A percentile compares a stretch with the other conserved stretches of the same genome.
Evolutionary conservation across 64 coral and sea anemone species (phyloP).

Genomic region (Stichodactyla mertensii): DNA sequence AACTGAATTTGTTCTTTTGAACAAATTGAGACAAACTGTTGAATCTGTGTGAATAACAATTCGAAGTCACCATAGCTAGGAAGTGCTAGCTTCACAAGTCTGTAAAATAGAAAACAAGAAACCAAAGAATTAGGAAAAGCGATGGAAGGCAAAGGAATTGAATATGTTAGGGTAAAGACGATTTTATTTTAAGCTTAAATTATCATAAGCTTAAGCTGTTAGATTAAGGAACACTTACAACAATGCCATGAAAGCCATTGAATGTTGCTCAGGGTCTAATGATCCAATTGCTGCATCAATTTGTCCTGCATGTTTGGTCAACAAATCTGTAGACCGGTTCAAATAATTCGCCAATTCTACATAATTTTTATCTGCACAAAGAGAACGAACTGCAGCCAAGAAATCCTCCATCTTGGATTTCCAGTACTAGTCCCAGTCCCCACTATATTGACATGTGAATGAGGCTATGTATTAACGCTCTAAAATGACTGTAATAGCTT

Average conservation of each 20-base stretch:
- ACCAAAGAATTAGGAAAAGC: neutral
- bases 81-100: slow-evolving; percentile 78
- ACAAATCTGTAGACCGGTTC: slow-evolving; percentile 80
- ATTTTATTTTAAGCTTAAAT: no score
- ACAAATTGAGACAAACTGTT: slow-evolving; percentile 88
- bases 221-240: slow-evolving; percentile 45
- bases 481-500: neutral
- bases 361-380: slow-evolving; percentile 96
- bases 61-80: slow-evolving; percentile 98
- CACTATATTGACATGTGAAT: neutral
- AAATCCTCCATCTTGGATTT: slow-evolving; percentile 97
- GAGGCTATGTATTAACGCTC: neutral
- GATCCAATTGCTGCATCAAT: slow-evolving; percentile 88
- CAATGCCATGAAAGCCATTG: slow-evolving; percentile 89
- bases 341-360: slow-evolving; percentile 83
- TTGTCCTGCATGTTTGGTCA: slow-evolving; percentile 80
- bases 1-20: slow-evolving; percentile 89
- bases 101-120: slow-evolving; percentile 14
- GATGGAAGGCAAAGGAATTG: neutral
- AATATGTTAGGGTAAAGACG: neutral
- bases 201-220: no score
- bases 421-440: neutral
- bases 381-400: slow-evolving; percentile 74
- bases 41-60: slow-evolving; percentile 84
- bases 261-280: slow-evolving; percentile 95